Evolutionary conservation across 2,113 vertebrate species (phyloP).

Genomic region (Chloebia gouldiae): DNA sequence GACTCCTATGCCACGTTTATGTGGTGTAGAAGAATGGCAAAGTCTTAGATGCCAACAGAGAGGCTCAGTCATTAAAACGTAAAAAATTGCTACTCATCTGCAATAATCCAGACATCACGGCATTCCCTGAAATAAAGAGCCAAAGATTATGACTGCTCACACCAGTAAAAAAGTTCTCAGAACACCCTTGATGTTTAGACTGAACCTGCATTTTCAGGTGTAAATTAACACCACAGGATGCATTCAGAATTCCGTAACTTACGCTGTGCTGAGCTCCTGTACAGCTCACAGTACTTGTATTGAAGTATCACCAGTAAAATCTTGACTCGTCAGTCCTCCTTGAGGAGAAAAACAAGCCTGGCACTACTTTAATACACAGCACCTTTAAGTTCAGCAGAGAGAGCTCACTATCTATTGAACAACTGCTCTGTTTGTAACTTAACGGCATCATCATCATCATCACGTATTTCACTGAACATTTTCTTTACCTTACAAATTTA

Average conservation of each 20-base stretch:
- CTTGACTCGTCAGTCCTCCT: neutral
- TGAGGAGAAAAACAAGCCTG: neutral
- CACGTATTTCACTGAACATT: neutral
- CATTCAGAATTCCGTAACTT: rapidly evolving
- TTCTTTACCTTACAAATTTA: neutral
- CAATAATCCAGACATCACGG: neutral
- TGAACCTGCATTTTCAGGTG: neutral
- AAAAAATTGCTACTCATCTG: neutral
- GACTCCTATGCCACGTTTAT: neutral
- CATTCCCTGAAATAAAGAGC: neutral
- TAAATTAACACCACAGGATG: neutral
- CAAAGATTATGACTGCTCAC: neutral
- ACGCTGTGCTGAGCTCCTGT: no score
- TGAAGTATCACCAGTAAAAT: neutral
- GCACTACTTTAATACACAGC: neutral
- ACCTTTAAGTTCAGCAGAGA: neutral
- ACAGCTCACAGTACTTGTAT: neutral
- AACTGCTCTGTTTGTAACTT: neutral
- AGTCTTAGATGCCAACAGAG: neutral
- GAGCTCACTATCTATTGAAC: neutral
- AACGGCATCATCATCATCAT: neutral
- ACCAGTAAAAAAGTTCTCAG: neutral
- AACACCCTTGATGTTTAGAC: neutral
- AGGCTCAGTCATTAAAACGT: neutral
- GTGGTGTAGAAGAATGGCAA: neutral